phyloP scores from a whole-genome alignment of 2,113 vertebrate species.

The Notarius quadriscutis region DNA sequence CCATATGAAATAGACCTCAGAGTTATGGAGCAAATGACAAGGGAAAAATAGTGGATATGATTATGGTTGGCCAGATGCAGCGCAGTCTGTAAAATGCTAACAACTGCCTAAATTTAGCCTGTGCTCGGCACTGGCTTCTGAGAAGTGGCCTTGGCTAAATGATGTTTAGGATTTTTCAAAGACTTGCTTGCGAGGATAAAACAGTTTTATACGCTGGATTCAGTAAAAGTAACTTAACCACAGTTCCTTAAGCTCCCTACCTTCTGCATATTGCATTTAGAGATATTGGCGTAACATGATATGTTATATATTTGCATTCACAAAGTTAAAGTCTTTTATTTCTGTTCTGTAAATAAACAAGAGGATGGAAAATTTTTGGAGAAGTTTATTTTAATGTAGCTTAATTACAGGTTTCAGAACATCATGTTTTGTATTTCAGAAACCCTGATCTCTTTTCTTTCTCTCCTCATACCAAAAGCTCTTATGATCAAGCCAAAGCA shows the following conservation, averaged over 20 bases:
- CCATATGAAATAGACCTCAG: conserved; percentile 57
- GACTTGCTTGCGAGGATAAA: conserved; percentile 31
- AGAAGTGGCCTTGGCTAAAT: conserved; percentile 43
- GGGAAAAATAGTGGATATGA: conserved; percentile 45
- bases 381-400: conserved; percentile 7
- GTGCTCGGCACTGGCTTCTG: conserved; percentile 32
- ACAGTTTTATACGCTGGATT: conserved; percentile 40
- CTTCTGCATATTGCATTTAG: neutral
- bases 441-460: neutral
- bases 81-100: conserved; percentile 50
- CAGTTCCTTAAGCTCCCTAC: neutral
- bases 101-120: conserved; percentile 48
- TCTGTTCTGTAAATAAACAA: conserved; percentile 5
- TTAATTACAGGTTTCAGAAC: conserved; percentile 9
- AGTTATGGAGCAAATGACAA: conserved; percentile 51
- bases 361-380: neutral
- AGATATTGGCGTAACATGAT: conserved; percentile 11
- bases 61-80: conserved; percentile 44
- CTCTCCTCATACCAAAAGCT: neutral
- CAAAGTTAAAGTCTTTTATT: neutral
- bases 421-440: conserved; percentile 2
- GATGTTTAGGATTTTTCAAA: conserved; percentile 33
- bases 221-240: conserved; percentile 19
- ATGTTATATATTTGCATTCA: conserved; percentile 1
- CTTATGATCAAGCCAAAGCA: neutral